Evolutionary conservation across 37 sponge, comb jelly and placozoan genomes (phyloP), one percentile per base, ranked within the genome.

Genomic region (Dysidea cf. avara): DNA sequence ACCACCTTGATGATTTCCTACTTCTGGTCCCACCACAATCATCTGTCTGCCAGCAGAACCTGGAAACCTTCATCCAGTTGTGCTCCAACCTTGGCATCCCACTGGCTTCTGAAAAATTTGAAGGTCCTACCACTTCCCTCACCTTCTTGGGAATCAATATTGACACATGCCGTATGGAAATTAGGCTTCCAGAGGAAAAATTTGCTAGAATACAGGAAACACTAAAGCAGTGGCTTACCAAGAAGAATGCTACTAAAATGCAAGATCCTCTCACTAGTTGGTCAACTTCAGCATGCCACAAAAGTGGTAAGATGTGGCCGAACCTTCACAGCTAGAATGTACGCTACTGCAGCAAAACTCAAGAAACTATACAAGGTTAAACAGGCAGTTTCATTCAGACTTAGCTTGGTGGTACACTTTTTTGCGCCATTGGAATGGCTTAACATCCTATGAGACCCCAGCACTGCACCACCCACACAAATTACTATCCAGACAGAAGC

Each of bases 1-100:
- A 74, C 34, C 61, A 74, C 48, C 14, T 74, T 1, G 75, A 74
- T 29, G 75, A 74, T 50, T 67, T 67, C 68, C 68, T 67, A 20
- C 46, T 51, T 7, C 2, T 22, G 49, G 68, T 48, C 1, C 7
- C 6, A 6, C 21, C 50, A 0, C 2, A 67, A 11, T 46, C 50
- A 13, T 25, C n/a, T 9, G 50, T 25, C 17, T 67, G 68, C 50
- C n/a, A 14, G 18, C 0, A 0, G 14, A 67, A 67, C 26, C 28
- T 67, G 2, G 34, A 11, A 3, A 31, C 16, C 7, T 26, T 61
- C 3, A 17, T 11, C 29, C 26, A 3, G 18, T 26, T 11, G 26
- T 67, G 68, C 28, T 7, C 1, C 25, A 13, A 3, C 0, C 28
- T 67, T 0, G 50, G 68, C 30, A 7, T 67, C 5, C 68, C 68